Conservation (phyloP, 2,113 vertebrate genomes). For the Varanus komodoensis region DNA sequence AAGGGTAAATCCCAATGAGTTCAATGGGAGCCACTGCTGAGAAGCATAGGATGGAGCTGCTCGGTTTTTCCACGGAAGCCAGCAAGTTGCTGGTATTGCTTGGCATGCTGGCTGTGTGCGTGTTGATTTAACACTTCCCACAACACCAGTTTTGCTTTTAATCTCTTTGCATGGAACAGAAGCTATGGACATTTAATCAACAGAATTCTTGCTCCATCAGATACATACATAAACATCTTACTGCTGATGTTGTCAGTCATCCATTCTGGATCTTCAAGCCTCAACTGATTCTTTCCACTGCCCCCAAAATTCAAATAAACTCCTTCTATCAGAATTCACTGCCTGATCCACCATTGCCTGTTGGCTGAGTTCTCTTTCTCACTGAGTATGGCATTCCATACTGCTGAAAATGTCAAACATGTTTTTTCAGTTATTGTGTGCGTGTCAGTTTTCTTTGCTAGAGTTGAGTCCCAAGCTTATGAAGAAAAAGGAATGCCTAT, state of each 20-base stretch:
- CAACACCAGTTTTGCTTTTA: slow-evolving; percentile 38
- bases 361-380: slow-evolving; percentile 27
- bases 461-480: slow-evolving; percentile 25
- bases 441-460: slow-evolving; percentile 52
- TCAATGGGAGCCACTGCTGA: neutral
- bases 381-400: slow-evolving; percentile 19
- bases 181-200: slow-evolving; percentile 59
- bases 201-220: slow-evolving; percentile 55
- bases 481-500: slow-evolving; percentile 29
- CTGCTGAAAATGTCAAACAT: slow-evolving; percentile 56
- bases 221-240: slow-evolving; percentile 57
- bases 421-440: slow-evolving; percentile 52
- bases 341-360: slow-evolving; percentile 46
- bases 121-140: slow-evolving; percentile 8
- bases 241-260: slow-evolving; percentile 50
- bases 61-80: neutral
- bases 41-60: neutral
- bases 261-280: slow-evolving; percentile 23
- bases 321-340: slow-evolving; percentile 35
- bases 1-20: neutral
- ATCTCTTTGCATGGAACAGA: slow-evolving; percentile 40
- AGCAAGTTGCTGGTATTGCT: neutral
- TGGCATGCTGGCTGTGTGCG: neutral
- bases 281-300: slow-evolving; percentile 42
- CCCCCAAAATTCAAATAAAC: slow-evolving; percentile 37